These are phyloP conservation scores for Lordiphosa stackelbergi DNA, from an alignment of 1,140 invertebrate species.

Conservation along the genomic window DNA sequence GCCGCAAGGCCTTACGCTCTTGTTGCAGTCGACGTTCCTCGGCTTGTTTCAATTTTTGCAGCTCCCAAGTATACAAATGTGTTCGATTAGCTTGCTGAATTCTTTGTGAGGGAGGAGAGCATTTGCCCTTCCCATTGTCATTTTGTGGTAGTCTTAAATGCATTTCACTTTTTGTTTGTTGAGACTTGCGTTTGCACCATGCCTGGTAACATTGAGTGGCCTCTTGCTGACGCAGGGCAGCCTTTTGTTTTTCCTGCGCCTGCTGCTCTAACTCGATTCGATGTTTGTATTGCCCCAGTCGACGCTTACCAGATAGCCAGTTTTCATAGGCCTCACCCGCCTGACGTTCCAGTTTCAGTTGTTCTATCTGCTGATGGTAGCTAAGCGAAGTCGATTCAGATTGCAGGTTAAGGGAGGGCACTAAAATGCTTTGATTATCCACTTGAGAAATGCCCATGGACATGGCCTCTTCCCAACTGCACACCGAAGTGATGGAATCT, in stretches of 20 bases:
- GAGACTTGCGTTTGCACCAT: constrained; percentile 37
- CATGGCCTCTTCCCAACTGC: constrained; percentile 49
- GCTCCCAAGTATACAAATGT: constrained; percentile 37
- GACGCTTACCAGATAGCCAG: constrained; percentile 49
- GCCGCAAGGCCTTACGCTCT: constrained; percentile 1
- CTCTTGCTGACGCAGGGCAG: constrained; percentile 17
- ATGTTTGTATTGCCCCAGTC: constrained; percentile 25
- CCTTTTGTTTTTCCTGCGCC: constrained; percentile 8
- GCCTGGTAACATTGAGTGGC: constrained; percentile 34
- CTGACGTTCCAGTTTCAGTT: constrained; percentile 22
- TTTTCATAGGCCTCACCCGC: constrained; percentile 48
- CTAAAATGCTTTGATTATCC: neutral
- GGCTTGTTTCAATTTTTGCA: constrained; percentile 28
- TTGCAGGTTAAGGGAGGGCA: constrained; percentile 32
- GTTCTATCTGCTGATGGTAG: constrained; percentile 20
- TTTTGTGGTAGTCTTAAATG: neutral
- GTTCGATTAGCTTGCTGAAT: neutral
- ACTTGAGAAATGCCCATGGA: constrained; percentile 13
- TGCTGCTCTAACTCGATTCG: constrained; percentile 12
- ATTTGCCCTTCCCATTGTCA: neutral
- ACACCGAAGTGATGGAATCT: constrained; percentile 53
- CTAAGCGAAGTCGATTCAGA: constrained; percentile 21
- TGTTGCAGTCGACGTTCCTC: constrained; percentile 21
- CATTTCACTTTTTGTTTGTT: constrained; percentile 2
- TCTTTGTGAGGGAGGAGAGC: neutral